Base-by-base conservation (phyloP, 2,888 invertebrate species). In the Lasioglossum malachurum region DNA sequence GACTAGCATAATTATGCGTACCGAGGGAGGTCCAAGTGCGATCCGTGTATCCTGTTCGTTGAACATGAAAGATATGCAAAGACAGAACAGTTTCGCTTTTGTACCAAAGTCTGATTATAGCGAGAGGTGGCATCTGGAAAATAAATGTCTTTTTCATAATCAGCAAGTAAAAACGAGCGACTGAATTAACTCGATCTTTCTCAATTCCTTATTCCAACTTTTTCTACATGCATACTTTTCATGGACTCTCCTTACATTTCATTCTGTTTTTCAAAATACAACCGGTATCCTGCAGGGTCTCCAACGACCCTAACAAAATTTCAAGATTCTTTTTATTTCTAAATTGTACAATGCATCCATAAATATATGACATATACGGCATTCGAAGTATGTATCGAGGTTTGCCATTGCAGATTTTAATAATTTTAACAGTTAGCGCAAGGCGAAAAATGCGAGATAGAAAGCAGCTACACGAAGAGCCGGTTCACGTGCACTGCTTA, bases 61-160 rank as follows among this genome's bases (percentile, higher is more conserved):
- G 46, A 82, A 79, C 44, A 82, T 79, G 76, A 87, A 79, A 49
- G 82, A 82, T 64, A 27, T 69, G 64, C 87, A 87, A 44, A 86
- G 78, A 74, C 78, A 60, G 87, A 79, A 75, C 79, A 77, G 74
- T 79, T 78, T 79, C 78, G 87, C 86, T 79, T 86, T 87, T 75
- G 49, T 82, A 78, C 69, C 82, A 87, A 87, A 87, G 80, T 53
- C 87, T 69, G 75, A 86, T 80, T 82, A 87, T 64, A 82, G 79
- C 44, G 82, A 82, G 82, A 87, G 86, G 44, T 87, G 87, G 87
- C 72, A 82, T 69, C 69, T 77, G 79, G 76, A 79, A 46, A 86
- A 87, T 87, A 87, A 86, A 86, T 87, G 87, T 82, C 82, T 82
- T 75, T 86, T 86, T 75, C 87, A 72, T 76, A 78, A 86, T 77